Evolutionary conservation across 30 jellyfish, hydroid and myxozoan species (phyloP).

Genomic region (Phacellophora camtschatica): DNA sequence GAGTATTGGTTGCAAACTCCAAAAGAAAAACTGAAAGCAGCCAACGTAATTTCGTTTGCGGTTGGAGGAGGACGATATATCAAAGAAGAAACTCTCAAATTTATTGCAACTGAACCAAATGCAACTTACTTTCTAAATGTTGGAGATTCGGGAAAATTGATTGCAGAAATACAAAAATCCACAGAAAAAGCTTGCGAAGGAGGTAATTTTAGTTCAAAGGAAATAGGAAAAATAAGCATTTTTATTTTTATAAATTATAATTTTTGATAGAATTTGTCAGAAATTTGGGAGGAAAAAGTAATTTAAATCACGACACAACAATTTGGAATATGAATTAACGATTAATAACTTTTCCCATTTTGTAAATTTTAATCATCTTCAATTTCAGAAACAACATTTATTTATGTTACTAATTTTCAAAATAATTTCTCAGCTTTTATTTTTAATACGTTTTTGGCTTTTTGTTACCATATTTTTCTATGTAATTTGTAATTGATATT

Average conservation of each 20-base stretch:
- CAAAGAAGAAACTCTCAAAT: slow-evolving; percentile 1
- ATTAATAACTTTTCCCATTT: too few relatives aligned
- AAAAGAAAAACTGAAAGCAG: slow-evolving; percentile 13
- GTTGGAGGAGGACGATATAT: slow-evolving; percentile 34
- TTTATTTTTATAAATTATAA: neutral
- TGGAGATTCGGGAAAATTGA: neutral
- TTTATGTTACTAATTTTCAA: too few relatives aligned
- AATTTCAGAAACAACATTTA: too few relatives aligned
- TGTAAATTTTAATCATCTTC: too few relatives aligned
- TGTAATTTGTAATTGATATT: too few relatives aligned
- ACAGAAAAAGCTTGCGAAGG: slow-evolving; percentile 25
- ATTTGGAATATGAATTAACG: too few relatives aligned
- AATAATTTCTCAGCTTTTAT: too few relatives aligned
- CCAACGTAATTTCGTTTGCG: neutral
- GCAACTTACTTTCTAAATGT: slow-evolving; percentile 17
- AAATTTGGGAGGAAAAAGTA: too few relatives aligned
- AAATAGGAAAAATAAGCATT: neutral
- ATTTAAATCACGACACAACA: too few relatives aligned
- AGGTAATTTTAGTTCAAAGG: neutral
- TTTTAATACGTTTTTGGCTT: too few relatives aligned
- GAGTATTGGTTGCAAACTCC: slow-evolving; percentile 6
- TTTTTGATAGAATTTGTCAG: too few relatives aligned
- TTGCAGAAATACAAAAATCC: slow-evolving; percentile 15
- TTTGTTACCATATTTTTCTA: too few relatives aligned
- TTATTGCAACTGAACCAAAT: slow-evolving; percentile 17